phyloP scores from a whole-genome alignment of 2,113 vertebrate species.

The Tetrao urogallus region DNA sequence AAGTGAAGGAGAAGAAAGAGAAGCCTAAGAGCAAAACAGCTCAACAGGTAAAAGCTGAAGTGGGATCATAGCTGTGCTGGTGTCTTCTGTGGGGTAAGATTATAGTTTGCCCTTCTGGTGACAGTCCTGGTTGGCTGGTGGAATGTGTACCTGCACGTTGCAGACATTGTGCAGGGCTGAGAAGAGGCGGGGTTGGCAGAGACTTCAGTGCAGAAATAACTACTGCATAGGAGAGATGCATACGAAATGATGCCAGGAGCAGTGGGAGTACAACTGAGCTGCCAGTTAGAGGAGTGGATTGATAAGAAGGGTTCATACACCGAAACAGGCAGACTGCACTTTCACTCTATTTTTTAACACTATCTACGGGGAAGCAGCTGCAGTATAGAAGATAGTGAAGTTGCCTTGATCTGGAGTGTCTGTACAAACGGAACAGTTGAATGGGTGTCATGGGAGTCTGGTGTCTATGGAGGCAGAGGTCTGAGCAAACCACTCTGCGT shows the following conservation, averaged over 20 bases:
- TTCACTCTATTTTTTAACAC: neutral
- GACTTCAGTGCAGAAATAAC: conserved; percentile 45
- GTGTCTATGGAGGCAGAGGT: neutral
- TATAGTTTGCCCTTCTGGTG: neutral
- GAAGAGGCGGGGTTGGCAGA: conserved; percentile 31
- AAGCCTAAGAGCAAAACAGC: conserved; percentile 99
- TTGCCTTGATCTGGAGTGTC: conserved; percentile 6
- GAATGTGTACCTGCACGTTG: neutral
- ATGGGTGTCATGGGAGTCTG: neutral
- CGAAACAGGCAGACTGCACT: neutral
- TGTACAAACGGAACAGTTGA: neutral
- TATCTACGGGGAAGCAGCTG: conserved; percentile 31
- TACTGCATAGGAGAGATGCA: conserved; percentile 32
- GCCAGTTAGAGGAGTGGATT: conserved; percentile 31
- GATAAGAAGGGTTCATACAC: conserved; percentile 28
- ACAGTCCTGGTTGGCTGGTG: neutral
- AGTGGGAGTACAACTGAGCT: conserved; percentile 55
- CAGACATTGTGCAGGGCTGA: neutral
- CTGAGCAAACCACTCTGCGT: neutral
- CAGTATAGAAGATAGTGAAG: conserved; percentile 14
- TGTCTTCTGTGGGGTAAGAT: neutral
- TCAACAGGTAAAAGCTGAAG: conserved; percentile 86
- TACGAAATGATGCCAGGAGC: conserved; percentile 7
- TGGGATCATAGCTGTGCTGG: neutral
- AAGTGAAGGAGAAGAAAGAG: conserved; percentile 95